These are phyloP conservation scores for Hydra vulgaris DNA, from an alignment of 30 jellyfish, hydroid and myxozoan genomes.

Conservation along the genomic window DNA sequence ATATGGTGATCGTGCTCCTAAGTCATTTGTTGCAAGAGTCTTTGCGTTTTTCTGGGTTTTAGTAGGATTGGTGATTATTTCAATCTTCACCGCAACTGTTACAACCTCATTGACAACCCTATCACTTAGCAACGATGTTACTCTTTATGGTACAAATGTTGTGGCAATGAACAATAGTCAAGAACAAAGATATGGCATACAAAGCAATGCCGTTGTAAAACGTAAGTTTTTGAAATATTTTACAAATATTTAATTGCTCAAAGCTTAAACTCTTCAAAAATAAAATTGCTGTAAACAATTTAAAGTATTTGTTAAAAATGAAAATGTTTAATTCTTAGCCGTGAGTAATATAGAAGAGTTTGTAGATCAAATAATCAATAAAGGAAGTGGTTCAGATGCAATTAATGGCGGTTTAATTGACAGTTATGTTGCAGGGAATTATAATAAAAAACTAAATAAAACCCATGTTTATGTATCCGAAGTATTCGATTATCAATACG, in stretches of 20 bases:
- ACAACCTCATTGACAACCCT: constrained; percentile 93
- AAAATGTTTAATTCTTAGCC: too few species aligned
- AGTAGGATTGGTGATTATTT: constrained; percentile 85
- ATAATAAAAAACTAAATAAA: neutral
- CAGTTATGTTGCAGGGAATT: constrained; percentile 88
- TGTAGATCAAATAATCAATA: too few species aligned
- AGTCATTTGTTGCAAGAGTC: constrained; percentile 85
- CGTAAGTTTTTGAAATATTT: too few species aligned
- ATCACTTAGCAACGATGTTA: constrained; percentile 90
- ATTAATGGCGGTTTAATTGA: constrained; percentile 92
- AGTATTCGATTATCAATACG: constrained; percentile 91
- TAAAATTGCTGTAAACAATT: too few species aligned
- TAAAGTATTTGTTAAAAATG: too few species aligned
- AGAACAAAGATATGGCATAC: constrained; percentile 91
- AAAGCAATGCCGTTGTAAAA: constrained; percentile 73
- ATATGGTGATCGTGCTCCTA: constrained; percentile 99
- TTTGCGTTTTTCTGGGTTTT: constrained; percentile 96
- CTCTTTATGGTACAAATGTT: constrained; percentile 69
- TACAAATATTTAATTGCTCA: too few species aligned
- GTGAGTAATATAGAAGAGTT: too few species aligned
- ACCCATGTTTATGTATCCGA: constrained; percentile 52
- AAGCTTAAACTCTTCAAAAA: too few species aligned
- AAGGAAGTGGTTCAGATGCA: too few species aligned
- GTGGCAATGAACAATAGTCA: constrained; percentile 79
- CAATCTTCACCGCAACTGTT: constrained; percentile 94